These are phyloP conservation scores for Barnardius zonarius DNA, from an alignment of 2,113 vertebrate species.

Conservation along the genomic window DNA sequence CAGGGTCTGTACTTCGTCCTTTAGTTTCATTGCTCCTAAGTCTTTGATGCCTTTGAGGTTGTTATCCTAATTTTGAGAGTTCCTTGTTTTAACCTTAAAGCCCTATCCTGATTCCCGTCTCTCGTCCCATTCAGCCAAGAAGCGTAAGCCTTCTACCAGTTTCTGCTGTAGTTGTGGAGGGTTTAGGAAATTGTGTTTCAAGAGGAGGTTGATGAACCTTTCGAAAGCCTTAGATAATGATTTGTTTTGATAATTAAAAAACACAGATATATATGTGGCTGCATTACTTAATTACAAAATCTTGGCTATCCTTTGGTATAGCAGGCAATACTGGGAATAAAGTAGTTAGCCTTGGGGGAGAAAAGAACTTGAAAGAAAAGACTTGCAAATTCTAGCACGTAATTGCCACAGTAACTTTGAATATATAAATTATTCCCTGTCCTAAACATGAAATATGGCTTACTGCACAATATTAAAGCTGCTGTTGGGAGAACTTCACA, in stretches of 20 bases:
- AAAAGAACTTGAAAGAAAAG: not conserved
- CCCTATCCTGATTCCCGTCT: not conserved
- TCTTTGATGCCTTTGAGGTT: not conserved
- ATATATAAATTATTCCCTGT: not conserved
- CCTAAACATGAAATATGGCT: not conserved
- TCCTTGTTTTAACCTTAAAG: not conserved
- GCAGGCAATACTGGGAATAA: not conserved
- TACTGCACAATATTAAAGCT: not conserved
- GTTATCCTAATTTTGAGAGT: not conserved
- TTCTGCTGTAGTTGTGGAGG: not conserved
- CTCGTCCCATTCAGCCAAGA: not conserved
- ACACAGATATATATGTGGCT: not conserved
- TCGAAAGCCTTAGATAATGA: not conserved
- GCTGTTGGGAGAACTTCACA: not conserved
- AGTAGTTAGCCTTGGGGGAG: not conserved
- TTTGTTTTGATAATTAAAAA: not conserved
- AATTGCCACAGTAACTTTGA: not conserved
- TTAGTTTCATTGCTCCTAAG: not conserved
- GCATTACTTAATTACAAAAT: not conserved
- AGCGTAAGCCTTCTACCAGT: not conserved
- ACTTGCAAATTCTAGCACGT: not conserved
- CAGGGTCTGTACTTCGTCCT: not conserved
- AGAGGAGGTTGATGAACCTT: not conserved
- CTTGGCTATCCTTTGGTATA: not conserved
- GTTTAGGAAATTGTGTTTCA: not conserved